Conservation (phyloP, 37 sponge, comb jelly and placozoan species). For the Haliclona indistincta region DNA sequence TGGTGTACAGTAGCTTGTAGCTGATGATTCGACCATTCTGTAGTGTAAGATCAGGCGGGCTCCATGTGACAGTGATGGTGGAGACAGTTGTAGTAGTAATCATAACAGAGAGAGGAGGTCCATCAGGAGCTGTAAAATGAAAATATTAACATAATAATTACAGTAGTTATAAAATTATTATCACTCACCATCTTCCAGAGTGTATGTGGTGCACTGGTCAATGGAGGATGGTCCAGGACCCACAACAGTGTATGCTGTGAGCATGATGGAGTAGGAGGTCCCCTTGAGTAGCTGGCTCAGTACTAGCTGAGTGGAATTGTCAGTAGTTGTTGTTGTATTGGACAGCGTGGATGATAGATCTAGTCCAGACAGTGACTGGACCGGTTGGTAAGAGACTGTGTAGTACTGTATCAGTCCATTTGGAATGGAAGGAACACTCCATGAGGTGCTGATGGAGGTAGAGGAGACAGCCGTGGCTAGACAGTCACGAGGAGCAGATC, state of each 20-base stretch:
- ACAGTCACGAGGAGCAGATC: constrained; percentile 1
- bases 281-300: constrained; percentile 8
- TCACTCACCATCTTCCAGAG: constrained; percentile 49
- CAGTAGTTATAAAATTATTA: neutral
- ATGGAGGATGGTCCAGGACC: constrained; percentile 23
- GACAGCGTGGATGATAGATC: neutral
- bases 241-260: constrained; percentile 33
- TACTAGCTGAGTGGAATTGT: constrained; percentile 2
- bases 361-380: constrained; percentile 3
- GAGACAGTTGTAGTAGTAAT: neutral
- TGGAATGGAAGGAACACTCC: constrained; percentile 15
- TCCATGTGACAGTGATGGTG: neutral
- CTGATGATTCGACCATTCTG: constrained; percentile 2
- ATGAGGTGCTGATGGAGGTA: constrained; percentile 19
- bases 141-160: neutral
- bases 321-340: neutral
- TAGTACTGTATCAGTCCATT: constrained; percentile 42
- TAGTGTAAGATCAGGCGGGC: neutral
- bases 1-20: neutral
- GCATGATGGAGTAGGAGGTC: constrained; percentile 27
- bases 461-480: constrained; percentile 7
- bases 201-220: neutral
- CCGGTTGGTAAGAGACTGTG: neutral
- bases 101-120: neutral
- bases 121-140: neutral